Percentiles rank a stretch among this genome's conserved stretches.
Conservation (phyloP, 2,113 vertebrate species). For the Apodemus speciosus region DNA sequence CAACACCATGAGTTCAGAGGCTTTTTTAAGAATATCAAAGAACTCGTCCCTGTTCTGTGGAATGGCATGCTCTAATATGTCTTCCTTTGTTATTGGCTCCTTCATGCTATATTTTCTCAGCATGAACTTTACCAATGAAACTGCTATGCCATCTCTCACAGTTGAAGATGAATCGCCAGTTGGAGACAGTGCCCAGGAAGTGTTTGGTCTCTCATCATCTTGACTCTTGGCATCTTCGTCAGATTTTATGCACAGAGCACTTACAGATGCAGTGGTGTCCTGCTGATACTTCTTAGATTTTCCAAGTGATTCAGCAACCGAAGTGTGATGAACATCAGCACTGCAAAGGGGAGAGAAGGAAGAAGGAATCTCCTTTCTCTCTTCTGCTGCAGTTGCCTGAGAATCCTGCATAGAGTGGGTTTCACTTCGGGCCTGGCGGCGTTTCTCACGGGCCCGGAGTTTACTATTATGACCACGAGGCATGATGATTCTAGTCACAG, state of each 20-base stretch:
- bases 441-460: not conserved
- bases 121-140: conserved; percentile 44
- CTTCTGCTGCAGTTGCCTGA: not conserved
- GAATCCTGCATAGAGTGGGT: not conserved
- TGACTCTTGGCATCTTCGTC: not conserved
- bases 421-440: not conserved
- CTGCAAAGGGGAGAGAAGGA: not conserved
- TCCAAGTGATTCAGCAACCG: not conserved
- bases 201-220: not conserved
- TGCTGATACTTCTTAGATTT: not conserved
- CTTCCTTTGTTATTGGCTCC: conserved; percentile 49
- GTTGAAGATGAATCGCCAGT: fast-evolving
- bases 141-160: not conserved
- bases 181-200: not conserved
- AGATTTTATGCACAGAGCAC: not conserved
- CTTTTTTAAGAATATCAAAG: conserved; percentile 16
- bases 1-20: conserved; percentile 41
- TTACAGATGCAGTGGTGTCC: not conserved
- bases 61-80: conserved; percentile 30
- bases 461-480: conserved; percentile 57
- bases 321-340: not conserved
- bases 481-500: not conserved
- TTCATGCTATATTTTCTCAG: conserved; percentile 8
- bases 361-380: not conserved
- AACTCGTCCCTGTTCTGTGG: not conserved